These are phyloP conservation scores for Dipodomys merriami DNA, from an alignment of 2,113 vertebrate genomes.

Conservation along the genomic window DNA sequence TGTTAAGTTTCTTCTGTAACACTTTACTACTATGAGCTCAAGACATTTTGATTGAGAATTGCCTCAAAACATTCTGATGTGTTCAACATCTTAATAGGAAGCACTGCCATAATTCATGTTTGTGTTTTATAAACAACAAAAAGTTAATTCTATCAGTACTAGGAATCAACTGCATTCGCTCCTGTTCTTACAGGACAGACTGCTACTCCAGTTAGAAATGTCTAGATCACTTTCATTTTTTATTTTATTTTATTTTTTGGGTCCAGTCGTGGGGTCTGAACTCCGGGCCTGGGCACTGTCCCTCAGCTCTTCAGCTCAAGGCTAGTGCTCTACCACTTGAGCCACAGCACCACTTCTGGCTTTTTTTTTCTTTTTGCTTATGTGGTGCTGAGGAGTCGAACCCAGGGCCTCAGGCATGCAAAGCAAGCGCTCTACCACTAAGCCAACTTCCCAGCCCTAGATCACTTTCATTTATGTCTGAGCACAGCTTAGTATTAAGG, in stretches of 20 bases:
- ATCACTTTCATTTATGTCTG: neutral
- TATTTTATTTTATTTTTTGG: too few relatives aligned
- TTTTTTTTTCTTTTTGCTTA: too few relatives aligned
- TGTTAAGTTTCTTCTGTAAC: slow-evolving; percentile 82
- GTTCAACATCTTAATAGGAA: slow-evolving; percentile 67
- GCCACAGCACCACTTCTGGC: too few relatives aligned
- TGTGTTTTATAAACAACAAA: slow-evolving; percentile 40
- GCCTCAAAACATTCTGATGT: slow-evolving; percentile 62
- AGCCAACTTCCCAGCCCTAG: neutral
- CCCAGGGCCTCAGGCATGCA: too few relatives aligned
- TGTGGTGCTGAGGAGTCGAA: too few relatives aligned
- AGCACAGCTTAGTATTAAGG: neutral
- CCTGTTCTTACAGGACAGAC: neutral
- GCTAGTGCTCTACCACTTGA: too few relatives aligned
- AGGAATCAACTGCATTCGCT: neutral
- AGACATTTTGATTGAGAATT: slow-evolving; percentile 71
- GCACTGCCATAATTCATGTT: slow-evolving; percentile 63
- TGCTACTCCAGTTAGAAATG: neutral
- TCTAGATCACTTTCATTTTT: neutral
- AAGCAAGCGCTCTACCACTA: too few relatives aligned
- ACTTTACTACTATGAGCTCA: slow-evolving; percentile 74
- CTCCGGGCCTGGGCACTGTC: too few relatives aligned
- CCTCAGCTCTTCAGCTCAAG: too few relatives aligned
- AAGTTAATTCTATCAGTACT: neutral
- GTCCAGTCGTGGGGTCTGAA: too few relatives aligned